Percentiles rank a stretch among this genome's conserved stretches.
These are phyloP conservation scores for Rhipidura dahli DNA, from an alignment of 2,113 vertebrate genomes.

Conservation along the genomic window DNA sequence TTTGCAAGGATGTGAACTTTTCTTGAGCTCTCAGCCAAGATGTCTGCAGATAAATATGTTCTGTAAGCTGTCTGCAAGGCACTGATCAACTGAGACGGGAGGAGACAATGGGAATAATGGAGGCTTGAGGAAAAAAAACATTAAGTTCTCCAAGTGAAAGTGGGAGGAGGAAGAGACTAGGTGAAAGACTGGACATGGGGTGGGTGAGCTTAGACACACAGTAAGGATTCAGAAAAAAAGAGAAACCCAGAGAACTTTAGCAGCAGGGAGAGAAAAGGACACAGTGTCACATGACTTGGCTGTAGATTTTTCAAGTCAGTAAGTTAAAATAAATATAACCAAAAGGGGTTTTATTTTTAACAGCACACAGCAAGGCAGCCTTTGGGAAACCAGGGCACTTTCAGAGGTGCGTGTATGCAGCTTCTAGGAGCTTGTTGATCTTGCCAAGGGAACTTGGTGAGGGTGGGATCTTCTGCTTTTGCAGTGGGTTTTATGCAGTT, in stretches of 20 bases:
- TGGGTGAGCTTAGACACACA: not conserved
- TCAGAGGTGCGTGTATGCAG: not conserved
- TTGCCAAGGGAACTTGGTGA: not conserved
- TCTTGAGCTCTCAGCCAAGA: not conserved
- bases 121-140: not conserved
- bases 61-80: not conserved
- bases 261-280: not conserved
- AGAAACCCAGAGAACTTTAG: not conserved
- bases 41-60: not conserved
- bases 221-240: not conserved
- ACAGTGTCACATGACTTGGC: fast-evolving
- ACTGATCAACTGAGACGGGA: not conserved
- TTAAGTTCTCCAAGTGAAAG: not conserved
- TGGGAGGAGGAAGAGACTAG: not conserved
- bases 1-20: not conserved
- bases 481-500: not conserved
- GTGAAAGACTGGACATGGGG: not conserved
- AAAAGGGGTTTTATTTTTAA: not conserved
- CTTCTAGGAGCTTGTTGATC: not conserved
- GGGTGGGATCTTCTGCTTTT: not conserved
- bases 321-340: not conserved
- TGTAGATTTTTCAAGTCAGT: not conserved
- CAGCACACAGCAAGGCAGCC: not conserved
- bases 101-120: not conserved
- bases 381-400: not conserved